Evolutionary conservation across 1,140 invertebrate genomes (phyloP).

Genomic region (Bilobella aurantiaca): DNA sequence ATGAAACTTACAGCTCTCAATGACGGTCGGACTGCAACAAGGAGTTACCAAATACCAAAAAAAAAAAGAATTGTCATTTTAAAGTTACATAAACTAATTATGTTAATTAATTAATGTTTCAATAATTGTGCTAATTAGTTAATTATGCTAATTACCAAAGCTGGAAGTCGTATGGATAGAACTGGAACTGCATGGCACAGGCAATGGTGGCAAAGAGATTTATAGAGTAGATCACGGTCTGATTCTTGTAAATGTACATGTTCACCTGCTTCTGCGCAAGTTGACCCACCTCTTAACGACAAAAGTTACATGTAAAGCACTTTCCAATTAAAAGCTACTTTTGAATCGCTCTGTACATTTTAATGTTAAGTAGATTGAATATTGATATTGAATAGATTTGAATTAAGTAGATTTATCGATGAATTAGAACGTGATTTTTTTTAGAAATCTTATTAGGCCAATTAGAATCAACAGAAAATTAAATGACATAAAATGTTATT

Average conservation of each 20-base stretch:
- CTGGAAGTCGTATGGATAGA: constrained; percentile 75
- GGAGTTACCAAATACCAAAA: too few species aligned
- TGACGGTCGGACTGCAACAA: constrained; percentile 60
- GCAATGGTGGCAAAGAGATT: constrained; percentile 71
- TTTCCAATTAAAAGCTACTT: too few species aligned
- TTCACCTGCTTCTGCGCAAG: constrained; percentile 68
- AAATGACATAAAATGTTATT: too few species aligned
- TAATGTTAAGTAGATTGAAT: too few species aligned
- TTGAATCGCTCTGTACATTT: too few species aligned
- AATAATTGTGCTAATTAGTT: too few species aligned
- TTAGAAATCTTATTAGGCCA: too few species aligned
- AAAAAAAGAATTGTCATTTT: background rate
- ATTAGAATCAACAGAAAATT: too few species aligned
- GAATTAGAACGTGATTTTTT: too few species aligned
- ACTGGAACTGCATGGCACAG: constrained; percentile 74
- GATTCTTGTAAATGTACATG: constrained; percentile 63
- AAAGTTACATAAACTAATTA: background rate
- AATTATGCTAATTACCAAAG: constrained; percentile 42
- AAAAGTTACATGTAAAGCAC: too few species aligned
- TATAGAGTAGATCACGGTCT: constrained; percentile 63
- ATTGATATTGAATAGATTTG: too few species aligned
- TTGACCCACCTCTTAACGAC: constrained; percentile 56
- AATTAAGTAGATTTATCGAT: too few species aligned
- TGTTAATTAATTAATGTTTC: background rate
- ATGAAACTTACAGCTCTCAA: constrained; percentile 69